Evolutionary conservation across 2,113 vertebrate genomes (phyloP), one percentile per base, ranked within the genome.

Genomic region (Stercorarius parasiticus): DNA sequence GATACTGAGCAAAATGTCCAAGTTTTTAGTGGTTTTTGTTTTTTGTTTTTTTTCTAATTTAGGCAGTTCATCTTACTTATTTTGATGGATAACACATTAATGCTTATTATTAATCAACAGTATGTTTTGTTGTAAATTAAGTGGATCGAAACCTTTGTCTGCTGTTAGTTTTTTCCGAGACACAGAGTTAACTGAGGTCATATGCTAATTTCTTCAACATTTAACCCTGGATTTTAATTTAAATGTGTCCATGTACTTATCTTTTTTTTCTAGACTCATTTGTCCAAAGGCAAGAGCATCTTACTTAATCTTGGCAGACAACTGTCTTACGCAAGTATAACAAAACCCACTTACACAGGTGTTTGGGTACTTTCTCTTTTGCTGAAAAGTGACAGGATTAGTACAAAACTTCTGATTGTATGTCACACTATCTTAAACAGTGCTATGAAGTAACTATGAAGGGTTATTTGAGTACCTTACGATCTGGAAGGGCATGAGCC

Each of bases 291-390:
- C 47, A 76, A 36, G 23, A 82, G 1, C 16, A 25, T 34, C 12
- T 53, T 67, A 2, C 23, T 47, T 82, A 9, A 11, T 71, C 25
- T 38, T 76, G 47, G 22, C 22, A 42, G 56, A n/a, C 16, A 53
- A 36, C 15, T 73, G 2, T 56, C 65, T 78, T 59, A 36, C 56
- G 15, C 40, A 70, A n/a, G 15, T 26, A 2, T 49, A 62, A 27
- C 36, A 71, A 58, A 84, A 66, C 0, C 0, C 7, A 32, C 29
- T 34, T 90, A 9, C 11, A 4, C 4, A 32, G 19, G 6, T 67
- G 11, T 66, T 23, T 11, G 6, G 25, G 13, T 74, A 25, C 43
- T 72, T 69, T 52, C 13, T 77, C 27, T 53, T 70, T 62, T 47
- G 29, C 32, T 86, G 29, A 45, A 71, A 85, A 82, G 30, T 79